Evolutionary conservation across 1,140 invertebrate genomes (phyloP), one percentile per base, ranked within the genome.

Genomic region (Diachasmimorpha longicaudata): DNA sequence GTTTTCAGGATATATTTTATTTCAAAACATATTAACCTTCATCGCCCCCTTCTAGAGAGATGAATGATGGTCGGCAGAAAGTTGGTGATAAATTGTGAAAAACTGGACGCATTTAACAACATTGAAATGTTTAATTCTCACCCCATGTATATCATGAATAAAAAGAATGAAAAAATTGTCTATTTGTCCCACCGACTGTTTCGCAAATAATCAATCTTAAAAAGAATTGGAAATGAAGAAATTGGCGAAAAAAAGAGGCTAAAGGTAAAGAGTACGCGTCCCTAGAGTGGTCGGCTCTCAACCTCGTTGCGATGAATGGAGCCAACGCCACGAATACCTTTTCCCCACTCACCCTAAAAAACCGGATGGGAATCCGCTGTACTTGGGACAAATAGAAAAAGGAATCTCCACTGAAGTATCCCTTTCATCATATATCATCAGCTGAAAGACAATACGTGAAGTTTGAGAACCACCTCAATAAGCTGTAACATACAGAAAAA

Each of bases 241-340:
- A 70, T 44, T 16, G 5, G 25, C 39, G 36, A 63, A 39, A 63
- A 39, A 58, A 23, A 19, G 19, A 39, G 25, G 48, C 25, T 55
- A 1, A 36, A 42, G 55, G 10, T 36, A 63, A 31, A 39, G 52
- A 19, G n/a, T 2, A 39, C 52, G 31, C 52, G 5, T 55, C 55
- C 55, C 36, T 72, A 1, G 14, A 23, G 16, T 16, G 5, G 46
- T 36, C 19, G 70, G 21, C 52, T 10, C 31, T 67, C 21, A 74
- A 74, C 52, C 55, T 74, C 72, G 19, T 74, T 74, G 36, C 39
- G 55, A 67, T 74, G 72, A 74, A 74, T 74, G 66, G 72, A 74
- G 72, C n/a, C 70, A 36, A 25, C 19, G 14, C 44, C 70, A n/a
- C 58, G 14, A 67, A 67, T 67, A 66, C 39, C 39, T 67, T 44